Percentiles rank a stretch among this genome's conserved stretches.
Conservation (phyloP, 2,888 invertebrate genomes). For the Erpobdella octoculata region DNA sequence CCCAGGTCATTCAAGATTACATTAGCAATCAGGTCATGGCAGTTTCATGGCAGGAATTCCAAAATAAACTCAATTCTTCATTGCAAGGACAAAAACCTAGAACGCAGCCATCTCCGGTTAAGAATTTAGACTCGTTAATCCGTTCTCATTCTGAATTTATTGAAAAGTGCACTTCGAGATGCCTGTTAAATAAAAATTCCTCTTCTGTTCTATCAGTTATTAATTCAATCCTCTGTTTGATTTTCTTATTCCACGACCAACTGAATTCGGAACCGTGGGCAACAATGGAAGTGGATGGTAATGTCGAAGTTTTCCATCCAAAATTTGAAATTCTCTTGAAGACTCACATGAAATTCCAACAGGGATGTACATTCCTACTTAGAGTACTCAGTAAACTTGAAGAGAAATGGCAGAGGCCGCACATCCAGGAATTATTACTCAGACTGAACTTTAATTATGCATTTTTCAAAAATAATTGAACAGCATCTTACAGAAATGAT, state of each 20-base stretch:
- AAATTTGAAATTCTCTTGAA: background rate
- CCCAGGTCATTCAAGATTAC: background rate
- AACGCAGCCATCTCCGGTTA: background rate
- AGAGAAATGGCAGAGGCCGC: background rate
- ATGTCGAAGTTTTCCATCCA: background rate
- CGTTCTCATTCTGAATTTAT: background rate
- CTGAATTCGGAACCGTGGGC: background rate
- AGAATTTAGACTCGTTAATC: background rate
- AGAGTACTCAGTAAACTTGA: background rate
- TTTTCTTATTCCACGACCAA: background rate
- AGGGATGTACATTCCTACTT: background rate
- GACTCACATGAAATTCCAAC: background rate
- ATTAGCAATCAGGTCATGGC: background rate
- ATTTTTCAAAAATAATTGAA: no score
- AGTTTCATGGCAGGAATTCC: background rate
- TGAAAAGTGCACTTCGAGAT: background rate
- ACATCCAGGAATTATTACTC: background rate
- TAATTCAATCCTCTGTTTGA: background rate
- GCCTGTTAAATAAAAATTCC: background rate
- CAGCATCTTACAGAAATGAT: no score
- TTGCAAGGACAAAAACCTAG: background rate
- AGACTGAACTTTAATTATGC: background rate
- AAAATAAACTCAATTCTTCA: background rate
- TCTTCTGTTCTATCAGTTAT: background rate
- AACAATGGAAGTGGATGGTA: background rate